These are phyloP conservation scores for Lasius platythorax DNA, from an alignment of 2,888 invertebrate species.

Conservation along the genomic window DNA sequence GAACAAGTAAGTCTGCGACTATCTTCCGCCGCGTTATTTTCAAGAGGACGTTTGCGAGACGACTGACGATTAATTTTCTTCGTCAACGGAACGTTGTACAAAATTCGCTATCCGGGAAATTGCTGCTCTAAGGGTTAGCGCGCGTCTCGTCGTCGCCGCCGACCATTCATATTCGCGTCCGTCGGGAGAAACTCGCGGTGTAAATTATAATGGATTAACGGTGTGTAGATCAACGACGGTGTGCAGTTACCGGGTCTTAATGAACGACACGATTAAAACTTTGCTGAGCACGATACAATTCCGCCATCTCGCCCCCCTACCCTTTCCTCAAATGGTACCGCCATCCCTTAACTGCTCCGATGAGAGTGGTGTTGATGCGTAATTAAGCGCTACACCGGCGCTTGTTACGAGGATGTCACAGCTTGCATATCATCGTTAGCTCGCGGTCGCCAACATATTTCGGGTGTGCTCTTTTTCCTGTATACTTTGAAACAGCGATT, in stretches of 20 bases:
- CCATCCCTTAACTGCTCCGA: not conserved
- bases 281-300: constrained; percentile 44
- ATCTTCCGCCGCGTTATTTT: not conserved
- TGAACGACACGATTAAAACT: constrained; percentile 61
- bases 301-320: not conserved
- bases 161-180: constrained; percentile 22
- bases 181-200: constrained; percentile 26
- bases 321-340: constrained; percentile 1
- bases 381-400: constrained; percentile 35
- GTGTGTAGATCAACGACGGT: constrained; percentile 31
- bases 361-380: constrained; percentile 36
- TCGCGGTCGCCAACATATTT: not conserved
- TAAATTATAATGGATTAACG: constrained; percentile 42
- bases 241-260: constrained; percentile 40
- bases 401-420: not conserved
- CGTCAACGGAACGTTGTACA: not conserved
- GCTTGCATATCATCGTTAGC: constrained; percentile 7
- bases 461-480: not conserved
- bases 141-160: not conserved
- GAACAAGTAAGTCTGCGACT: not conserved
- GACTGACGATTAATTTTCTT: constrained; percentile 14
- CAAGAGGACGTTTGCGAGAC: not conserved
- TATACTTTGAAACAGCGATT: not conserved
- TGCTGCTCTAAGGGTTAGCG: not conserved
- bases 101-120: constrained; percentile 19